Evolutionary conservation across 2,113 vertebrate species (phyloP), one percentile per base, ranked within the genome.

Genomic region (Psettodes erumei): DNA sequence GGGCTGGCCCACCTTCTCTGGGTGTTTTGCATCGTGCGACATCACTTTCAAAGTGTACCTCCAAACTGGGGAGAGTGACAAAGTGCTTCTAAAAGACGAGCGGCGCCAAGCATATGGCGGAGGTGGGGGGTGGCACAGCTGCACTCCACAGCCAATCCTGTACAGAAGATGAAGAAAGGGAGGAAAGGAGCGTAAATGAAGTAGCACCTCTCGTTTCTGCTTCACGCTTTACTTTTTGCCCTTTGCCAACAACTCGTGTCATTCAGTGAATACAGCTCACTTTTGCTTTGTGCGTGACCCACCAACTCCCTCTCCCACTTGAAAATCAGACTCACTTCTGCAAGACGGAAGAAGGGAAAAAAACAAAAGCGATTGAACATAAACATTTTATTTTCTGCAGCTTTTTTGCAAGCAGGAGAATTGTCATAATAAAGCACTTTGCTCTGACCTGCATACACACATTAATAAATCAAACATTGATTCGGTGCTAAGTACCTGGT

Each of bases 391-490:
- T 72, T 82, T 62, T 77, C 56, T 63, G 42, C 43, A 9, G 50
- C 23, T 35, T 69, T 77, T 67, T 55, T 65, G 37, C 63, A 45
- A 65, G 53, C 25, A 1, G 25, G 23, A 65, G 50, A 61, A 69
- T 61, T 70, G 79, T 85, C 70, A 83, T 67, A 82, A 91, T 86
- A 85, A 76, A 88, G 76, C 50, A 2, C 5, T n/a, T 77, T 23
- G 30, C 71, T 67, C 33, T 87, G 78, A 87, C 86, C 85, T 58
- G 56, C 76, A 59, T 54, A 63, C 75, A 43, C 32, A 40, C 71
- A 85, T 90, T 92, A 83, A 91, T 90, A 89, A 87, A 89, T 83
- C 62, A 83, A 88, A 84, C 75, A 43, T 62, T 61, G 74, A 75
- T 77, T 67, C 55, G 2, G 63, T 16, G 78, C 77, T 83, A 84